Base-by-base conservation (phyloP, 2,888 invertebrate species). In the Dinocampus coccinellae region DNA sequence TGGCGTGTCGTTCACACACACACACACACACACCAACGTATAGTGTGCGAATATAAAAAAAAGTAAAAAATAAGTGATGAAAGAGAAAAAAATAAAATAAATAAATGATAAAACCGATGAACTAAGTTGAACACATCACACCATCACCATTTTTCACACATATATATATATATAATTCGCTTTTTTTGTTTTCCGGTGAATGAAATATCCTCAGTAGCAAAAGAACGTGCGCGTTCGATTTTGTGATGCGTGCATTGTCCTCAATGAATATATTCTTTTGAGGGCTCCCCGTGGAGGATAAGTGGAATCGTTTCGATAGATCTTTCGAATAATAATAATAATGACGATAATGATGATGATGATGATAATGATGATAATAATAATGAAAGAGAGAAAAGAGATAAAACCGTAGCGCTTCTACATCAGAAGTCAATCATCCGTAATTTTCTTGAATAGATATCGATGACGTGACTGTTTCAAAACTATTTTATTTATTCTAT, bases 181-280 rank as follows among this genome's bases (percentile, higher is more conserved):
- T n/a, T n/a, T n/a, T n/a, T 83, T 83, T 83, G 83, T 83, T 82
- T 82, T 79, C 77, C 52, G 11, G 81, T 83, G 82, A 86, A 86
- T 86, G 85, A 85, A 86, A 85, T 85, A 85, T 86, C 83, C 53
- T 58, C 68, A 62, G 69, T 55, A 29, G 29, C 63, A 60, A 62
- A 60, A 61, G 58, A 58, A 36, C 39, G 55, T 6, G 60, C 53
- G 47, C 53, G 39, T 36, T 63, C 57, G 60, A 34, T 26, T 26
- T 58, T 57, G 33, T 39, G 20, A 39, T 74, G 69, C 69, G 68
- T 69, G 70, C 70, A 71, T 66, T 64, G 73, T 70, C 39, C 66
- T 57, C 36, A 63, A 33, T 22, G 42, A 64, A 61, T 58, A 70
- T 75, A 75, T 75, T 76, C 70, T 75, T 77, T 74, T 33, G 70